These are phyloP conservation scores for Pinna nobilis DNA, from an alignment of 1,140 invertebrate species.

Conservation along the genomic window DNA sequence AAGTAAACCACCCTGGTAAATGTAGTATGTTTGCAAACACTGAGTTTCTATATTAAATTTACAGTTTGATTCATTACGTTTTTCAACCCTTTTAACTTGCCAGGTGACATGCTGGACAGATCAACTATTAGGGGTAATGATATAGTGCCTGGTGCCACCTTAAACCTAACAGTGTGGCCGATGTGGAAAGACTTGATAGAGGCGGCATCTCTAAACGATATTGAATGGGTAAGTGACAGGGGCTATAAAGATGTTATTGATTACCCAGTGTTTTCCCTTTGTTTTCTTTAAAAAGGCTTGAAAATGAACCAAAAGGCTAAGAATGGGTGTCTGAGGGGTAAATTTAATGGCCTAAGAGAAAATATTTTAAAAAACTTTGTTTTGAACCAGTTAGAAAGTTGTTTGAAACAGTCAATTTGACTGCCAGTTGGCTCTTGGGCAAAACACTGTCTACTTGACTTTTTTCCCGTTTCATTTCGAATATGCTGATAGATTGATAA, in stretches of 20 bases:
- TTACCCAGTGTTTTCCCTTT: too few relatives aligned
- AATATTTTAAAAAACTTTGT: too few relatives aligned
- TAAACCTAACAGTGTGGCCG: conserved; percentile 68
- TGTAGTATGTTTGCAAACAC: too few relatives aligned
- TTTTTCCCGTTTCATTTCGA: too few relatives aligned
- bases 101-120: conserved; percentile 70
- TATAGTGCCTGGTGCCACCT: conserved; percentile 68
- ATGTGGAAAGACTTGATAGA: conserved; percentile 70
- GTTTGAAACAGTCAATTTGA: too few relatives aligned
- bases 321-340: neutral
- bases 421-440: too few relatives aligned
- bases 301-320: neutral
- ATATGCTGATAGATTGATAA: too few relatives aligned
- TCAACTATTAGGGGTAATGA: conserved; percentile 67
- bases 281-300: too few relatives aligned
- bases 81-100: conserved; percentile 33
- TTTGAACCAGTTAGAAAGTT: too few relatives aligned
- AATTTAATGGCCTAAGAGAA: too few relatives aligned
- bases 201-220: conserved; percentile 67
- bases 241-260: too few relatives aligned
- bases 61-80: neutral
- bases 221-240: conserved; percentile 64
- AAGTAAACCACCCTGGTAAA: neutral
- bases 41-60: neutral
- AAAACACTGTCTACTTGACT: too few relatives aligned